These are phyloP conservation scores for Marmota flaviventris DNA, from an alignment of 2,113 vertebrate species.

Conservation along the genomic window DNA sequence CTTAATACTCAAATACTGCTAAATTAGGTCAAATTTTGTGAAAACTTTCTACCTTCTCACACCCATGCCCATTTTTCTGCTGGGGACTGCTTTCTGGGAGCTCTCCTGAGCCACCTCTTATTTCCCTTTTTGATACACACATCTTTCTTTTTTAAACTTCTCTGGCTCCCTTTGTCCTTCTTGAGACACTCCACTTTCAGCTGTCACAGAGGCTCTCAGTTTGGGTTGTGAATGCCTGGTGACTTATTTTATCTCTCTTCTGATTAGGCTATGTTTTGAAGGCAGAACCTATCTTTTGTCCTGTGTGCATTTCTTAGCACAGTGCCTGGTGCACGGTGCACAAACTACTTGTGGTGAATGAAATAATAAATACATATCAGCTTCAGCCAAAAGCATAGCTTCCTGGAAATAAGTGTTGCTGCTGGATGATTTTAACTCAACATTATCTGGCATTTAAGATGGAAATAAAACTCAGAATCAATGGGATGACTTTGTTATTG, in stretches of 20 bases:
- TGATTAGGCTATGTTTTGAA: background rate
- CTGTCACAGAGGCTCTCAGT: background rate
- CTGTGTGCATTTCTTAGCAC: background rate
- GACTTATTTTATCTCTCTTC: slow-evolving; percentile 21
- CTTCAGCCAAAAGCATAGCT: background rate
- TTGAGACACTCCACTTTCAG: background rate
- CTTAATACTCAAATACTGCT: background rate
- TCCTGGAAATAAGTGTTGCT: background rate
- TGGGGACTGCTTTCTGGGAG: background rate
- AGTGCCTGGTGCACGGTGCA: background rate
- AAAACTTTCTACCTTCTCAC: background rate
- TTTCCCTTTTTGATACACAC: background rate
- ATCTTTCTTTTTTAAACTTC: background rate
- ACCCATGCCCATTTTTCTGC: background rate
- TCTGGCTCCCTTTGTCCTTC: background rate
- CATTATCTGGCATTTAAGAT: slow-evolving; percentile 14
- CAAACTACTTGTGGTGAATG: background rate
- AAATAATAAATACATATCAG: background rate
- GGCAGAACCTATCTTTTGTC: background rate
- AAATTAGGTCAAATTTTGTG: background rate
- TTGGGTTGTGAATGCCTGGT: background rate
- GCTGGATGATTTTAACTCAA: slow-evolving; percentile 54
- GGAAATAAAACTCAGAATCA: slow-evolving; percentile 56
- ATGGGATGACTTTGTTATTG: slow-evolving; percentile 38
- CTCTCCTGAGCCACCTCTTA: background rate